phyloP scores from a whole-genome alignment of 1,140 invertebrate genomes.

The Habropoda laboriosa region DNA sequence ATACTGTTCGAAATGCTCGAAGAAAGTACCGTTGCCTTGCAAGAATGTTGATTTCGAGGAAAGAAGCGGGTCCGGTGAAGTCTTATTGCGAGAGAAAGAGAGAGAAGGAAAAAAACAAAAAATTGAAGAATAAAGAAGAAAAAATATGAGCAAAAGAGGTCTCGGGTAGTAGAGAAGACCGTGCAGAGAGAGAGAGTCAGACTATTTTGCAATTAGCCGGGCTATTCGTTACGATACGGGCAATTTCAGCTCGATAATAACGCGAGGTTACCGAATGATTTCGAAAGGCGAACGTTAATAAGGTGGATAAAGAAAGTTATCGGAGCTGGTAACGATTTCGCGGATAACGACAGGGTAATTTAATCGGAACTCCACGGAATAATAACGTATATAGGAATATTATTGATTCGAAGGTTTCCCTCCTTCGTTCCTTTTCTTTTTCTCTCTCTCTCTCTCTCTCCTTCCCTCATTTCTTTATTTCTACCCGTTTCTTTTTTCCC shows the following conservation, averaged over 20 bases:
- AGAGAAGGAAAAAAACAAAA: not conserved
- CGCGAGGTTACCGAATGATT: not conserved
- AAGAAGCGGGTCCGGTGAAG: too few species aligned
- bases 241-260: not conserved
- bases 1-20: too few species aligned
- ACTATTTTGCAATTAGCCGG: conserved; percentile 5
- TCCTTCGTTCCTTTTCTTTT: too few species aligned
- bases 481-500: not conserved
- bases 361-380: conserved; percentile 6
- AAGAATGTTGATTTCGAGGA: not conserved
- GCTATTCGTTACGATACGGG: not conserved
- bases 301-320: not conserved
- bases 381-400: conserved; percentile 19
- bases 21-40: conserved; percentile 8
- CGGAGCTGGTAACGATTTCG: not conserved
- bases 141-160: too few species aligned
- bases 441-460: too few species aligned
- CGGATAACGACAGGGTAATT: conserved; percentile 16
- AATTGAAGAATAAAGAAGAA: too few species aligned
- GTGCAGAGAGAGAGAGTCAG: not conserved
- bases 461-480: not conserved
- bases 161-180: too few species aligned
- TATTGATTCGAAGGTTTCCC: conserved; percentile 21
- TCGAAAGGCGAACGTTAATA: not conserved
- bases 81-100: too few species aligned